Base-by-base conservation (phyloP, 1,140 invertebrate genomes). In the Brachionus koreanus region DNA sequence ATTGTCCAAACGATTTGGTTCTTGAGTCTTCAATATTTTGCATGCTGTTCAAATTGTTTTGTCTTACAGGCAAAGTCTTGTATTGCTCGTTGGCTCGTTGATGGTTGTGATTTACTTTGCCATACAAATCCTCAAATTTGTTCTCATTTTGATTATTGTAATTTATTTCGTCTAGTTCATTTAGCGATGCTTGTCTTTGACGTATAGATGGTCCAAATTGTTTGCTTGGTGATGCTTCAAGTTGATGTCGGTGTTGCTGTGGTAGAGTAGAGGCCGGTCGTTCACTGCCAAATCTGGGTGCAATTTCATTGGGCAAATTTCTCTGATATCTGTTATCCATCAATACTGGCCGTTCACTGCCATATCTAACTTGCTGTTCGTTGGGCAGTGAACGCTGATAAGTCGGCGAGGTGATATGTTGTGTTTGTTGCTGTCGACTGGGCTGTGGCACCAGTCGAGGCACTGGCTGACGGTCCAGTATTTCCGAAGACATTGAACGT, bases 71-170 rank as follows among this genome's bases (percentile, higher is more conserved):
- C 25, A 74, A 29, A 23, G 69, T 74, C 13, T 74, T 74, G 39
- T 74, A 74, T 25, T 74, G 69, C 10, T 74, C 69, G 10, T 39
- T 72, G 12, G 13, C 33, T 72, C 42, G 39, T 33, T 29, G 29
- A 29, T 29, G 29, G 29, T 74, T 74, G 1, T 43, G 69, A 46
- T 49, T 74, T 10, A 46, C 69, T 29, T 74, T 74, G 4, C 42
- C 69, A n/a, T 74, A 74, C 25, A 74, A 74, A n/a, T 74, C 69
- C 9, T 74, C 69, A 25, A 74, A 74, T 13, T 74, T 74, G 25
- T 74, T 74, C 4, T 74, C 69, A 0, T 46, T 25, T 33, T 46
- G 42, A 49, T 74, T 74, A 13, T 79, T 43, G 37, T 79, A 65
- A 29, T 79, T 19, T 23, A 79, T 79, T 35, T 79, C 76, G 33